These are phyloP conservation scores for Nannoperca australis DNA, from an alignment of 2,797 vertebrate genomes.

Conservation along the genomic window DNA sequence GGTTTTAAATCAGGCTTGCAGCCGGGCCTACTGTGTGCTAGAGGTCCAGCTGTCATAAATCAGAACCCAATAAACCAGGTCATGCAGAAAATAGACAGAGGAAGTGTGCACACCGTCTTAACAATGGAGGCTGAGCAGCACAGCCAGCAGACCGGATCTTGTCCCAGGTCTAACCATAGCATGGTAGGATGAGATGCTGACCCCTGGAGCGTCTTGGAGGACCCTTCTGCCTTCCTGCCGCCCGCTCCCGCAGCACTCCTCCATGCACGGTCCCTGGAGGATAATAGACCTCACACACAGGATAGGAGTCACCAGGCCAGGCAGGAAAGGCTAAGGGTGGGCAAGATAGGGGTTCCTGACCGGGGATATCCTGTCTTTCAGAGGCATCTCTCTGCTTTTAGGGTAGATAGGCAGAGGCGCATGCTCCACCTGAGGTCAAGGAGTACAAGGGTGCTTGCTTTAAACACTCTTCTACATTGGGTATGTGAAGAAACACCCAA, in stretches of 20 bases:
- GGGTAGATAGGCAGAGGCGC: conserved; percentile 12
- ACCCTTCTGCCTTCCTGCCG: conserved; percentile 82
- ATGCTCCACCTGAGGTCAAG: conserved; percentile 36
- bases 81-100: conserved; percentile 80
- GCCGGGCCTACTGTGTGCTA: conserved; percentile 32
- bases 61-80: conserved; percentile 69
- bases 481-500: conserved; percentile 11
- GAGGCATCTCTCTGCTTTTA: conserved; percentile 51
- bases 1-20: conserved; percentile 43
- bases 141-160: conserved; percentile 60
- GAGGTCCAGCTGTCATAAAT: conserved; percentile 69
- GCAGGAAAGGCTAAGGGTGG: conserved; percentile 73
- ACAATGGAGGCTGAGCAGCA: conserved; percentile 78
- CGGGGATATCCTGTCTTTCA: conserved; percentile 87
- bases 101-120: conserved; percentile 68
- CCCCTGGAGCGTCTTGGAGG: conserved; percentile 78
- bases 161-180: conserved; percentile 20
- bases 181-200: conserved; percentile 67
- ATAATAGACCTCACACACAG: conserved; percentile 58
- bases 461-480: neutral
- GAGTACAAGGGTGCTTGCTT: conserved; percentile 18
- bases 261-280: conserved; percentile 57
- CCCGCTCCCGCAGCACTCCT: conserved; percentile 37
- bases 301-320: conserved; percentile 71
- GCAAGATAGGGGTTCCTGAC: conserved; percentile 77